phyloP scores from a whole-genome alignment of 1,140 invertebrate genomes.

The Choristoneura fumiferana region DNA sequence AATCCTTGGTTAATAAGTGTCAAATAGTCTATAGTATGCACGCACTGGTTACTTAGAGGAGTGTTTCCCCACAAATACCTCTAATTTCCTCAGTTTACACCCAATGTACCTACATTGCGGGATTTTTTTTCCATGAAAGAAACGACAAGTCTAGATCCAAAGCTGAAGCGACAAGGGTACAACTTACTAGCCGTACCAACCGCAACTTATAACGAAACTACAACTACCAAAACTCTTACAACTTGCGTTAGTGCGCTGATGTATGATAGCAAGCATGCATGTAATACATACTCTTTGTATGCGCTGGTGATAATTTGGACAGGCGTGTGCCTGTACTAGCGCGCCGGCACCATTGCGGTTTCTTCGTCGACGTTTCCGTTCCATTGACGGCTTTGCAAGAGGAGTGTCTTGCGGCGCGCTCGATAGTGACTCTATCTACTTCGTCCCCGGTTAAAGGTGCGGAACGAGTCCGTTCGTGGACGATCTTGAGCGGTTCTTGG shows the following conservation, averaged over 20 bases:
- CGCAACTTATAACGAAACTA: neutral
- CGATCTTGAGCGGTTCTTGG: slow-evolving; percentile 55
- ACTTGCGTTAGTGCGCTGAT: neutral
- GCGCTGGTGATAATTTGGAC: slow-evolving; percentile 60
- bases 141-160: too few species aligned
- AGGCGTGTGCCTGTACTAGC: slow-evolving; percentile 56
- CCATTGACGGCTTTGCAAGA: slow-evolving; percentile 60
- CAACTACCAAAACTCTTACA: neutral
- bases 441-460: slow-evolving; percentile 80
- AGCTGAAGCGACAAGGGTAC: too few species aligned
- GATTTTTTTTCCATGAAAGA: too few species aligned
- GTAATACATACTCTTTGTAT: slow-evolving; percentile 68
- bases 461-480: slow-evolving; percentile 83
- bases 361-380: slow-evolving; percentile 42
- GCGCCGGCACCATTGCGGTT: slow-evolving; percentile 50
- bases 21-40: too few species aligned
- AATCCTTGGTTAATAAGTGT: too few species aligned
- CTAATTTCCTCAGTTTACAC: too few species aligned
- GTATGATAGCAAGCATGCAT: slow-evolving; percentile 39
- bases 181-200: neutral
- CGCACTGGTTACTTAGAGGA: too few species aligned
- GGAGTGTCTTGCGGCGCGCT: slow-evolving; percentile 52
- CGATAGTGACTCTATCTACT: slow-evolving; percentile 80
- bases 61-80: too few species aligned
- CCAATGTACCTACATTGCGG: too few species aligned